Conservation (phyloP, 1,140 invertebrate species). For the Zaprionus gabonicus region DNA sequence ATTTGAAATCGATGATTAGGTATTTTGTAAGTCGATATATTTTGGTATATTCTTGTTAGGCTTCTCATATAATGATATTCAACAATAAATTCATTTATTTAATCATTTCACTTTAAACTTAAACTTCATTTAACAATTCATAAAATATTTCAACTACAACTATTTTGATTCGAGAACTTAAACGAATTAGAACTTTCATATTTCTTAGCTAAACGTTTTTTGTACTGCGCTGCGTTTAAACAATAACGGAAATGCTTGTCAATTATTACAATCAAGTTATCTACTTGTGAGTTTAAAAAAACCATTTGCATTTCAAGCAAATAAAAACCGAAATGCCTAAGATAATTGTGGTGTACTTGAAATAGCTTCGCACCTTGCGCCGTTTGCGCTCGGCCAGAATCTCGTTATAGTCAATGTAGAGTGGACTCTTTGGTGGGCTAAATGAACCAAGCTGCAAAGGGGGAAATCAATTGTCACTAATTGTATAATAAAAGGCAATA, state of each 20-base stretch:
- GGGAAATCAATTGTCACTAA: neutral
- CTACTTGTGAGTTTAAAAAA: conserved; percentile 42
- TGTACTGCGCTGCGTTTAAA: conserved; percentile 32
- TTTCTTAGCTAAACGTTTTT: conserved; percentile 32
- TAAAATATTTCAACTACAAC: conserved; percentile 42
- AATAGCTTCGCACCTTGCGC: conserved; percentile 65
- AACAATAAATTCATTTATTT: conserved; percentile 41
- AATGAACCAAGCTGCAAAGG: conserved; percentile 68
- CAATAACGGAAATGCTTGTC: conserved; percentile 30
- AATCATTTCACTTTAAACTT: conserved; percentile 24
- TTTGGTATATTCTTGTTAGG: neutral
- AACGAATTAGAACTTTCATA: conserved; percentile 10
- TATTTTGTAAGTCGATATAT: neutral
- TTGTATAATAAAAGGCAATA: neutral
- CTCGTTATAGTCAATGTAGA: conserved; percentile 77
- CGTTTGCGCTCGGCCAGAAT: conserved; percentile 73
- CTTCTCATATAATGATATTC: conserved; percentile 12
- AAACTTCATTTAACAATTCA: conserved; percentile 38
- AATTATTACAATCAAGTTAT: conserved; percentile 18
- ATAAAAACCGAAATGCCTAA: conserved; percentile 77
- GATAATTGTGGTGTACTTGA: conserved; percentile 77
- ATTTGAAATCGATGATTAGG: neutral
- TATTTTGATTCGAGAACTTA: conserved; percentile 57
- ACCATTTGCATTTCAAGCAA: conserved; percentile 72
- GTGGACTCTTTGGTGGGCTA: conserved; percentile 68